Conservation (phyloP, 1,140 invertebrate species). For the Cyclargus thomasi region DNA sequence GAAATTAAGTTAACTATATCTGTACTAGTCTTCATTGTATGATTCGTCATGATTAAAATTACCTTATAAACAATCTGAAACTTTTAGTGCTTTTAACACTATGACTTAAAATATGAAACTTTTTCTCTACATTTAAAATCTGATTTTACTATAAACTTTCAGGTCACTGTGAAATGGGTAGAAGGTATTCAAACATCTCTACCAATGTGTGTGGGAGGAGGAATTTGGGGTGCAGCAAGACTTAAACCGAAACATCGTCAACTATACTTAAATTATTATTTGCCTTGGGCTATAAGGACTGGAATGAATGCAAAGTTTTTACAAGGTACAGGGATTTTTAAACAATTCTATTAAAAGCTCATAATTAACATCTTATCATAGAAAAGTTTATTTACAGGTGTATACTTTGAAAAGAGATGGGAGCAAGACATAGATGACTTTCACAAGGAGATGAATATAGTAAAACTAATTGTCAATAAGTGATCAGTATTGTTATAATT, state of each 20-base stretch:
- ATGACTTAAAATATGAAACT: too few relatives aligned
- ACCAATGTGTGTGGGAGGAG: conserved; percentile 93
- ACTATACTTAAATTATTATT: conserved; percentile 85
- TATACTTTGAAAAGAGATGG: conserved; percentile 97
- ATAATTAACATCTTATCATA: too few relatives aligned
- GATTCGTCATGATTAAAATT: too few relatives aligned
- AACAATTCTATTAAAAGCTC: background rate
- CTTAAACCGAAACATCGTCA: conserved; percentile 89
- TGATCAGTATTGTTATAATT: background rate
- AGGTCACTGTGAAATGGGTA: conserved; percentile 97
- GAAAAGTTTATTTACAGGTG: conserved; percentile 43
- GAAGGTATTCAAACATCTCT: conserved; percentile 93
- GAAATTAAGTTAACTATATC: too few relatives aligned
- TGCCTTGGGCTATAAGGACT: conserved; percentile 92
- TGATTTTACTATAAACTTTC: conserved; percentile 46
- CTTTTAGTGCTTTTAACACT: too few relatives aligned
- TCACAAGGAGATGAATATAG: conserved; percentile 84
- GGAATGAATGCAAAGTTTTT: conserved; percentile 84
- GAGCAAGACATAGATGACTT: conserved; percentile 90
- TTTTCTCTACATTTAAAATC: too few relatives aligned
- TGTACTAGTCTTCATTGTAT: too few relatives aligned
- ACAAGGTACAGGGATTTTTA: conserved; percentile 44
- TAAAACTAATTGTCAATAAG: conserved; percentile 34
- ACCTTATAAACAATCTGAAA: too few relatives aligned
- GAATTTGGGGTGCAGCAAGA: conserved; percentile 89